phyloP scores from a whole-genome alignment of 2,797 vertebrate genomes.

The Eleutherodactylus coqui region DNA sequence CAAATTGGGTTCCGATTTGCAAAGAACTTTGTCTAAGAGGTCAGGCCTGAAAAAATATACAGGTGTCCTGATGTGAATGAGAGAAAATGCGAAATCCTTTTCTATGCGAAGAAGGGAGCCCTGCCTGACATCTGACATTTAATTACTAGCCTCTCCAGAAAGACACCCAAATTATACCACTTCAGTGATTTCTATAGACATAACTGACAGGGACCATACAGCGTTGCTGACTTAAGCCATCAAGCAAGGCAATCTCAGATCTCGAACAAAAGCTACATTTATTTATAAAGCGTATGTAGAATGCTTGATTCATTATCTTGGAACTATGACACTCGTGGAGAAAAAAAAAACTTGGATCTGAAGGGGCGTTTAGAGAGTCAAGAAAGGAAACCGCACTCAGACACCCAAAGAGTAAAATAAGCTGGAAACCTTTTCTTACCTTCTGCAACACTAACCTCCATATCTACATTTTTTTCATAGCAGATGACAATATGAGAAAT shows the following conservation, averaged over 20 bases:
- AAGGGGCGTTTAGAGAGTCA: too few relatives aligned
- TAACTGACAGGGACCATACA: slow-evolving; percentile 59
- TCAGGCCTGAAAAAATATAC: slow-evolving; percentile 57
- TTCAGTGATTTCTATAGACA: slow-evolving; percentile 63
- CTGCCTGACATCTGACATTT: slow-evolving; percentile 64
- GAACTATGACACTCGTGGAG: slow-evolving; percentile 46
- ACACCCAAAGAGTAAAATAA: background rate
- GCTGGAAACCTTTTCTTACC: background rate
- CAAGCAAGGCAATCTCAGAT: slow-evolving; percentile 48
- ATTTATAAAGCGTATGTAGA: slow-evolving; percentile 35
- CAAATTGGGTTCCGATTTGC: slow-evolving; percentile 60
- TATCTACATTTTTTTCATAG: background rate
- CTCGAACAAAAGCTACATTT: slow-evolving; percentile 54
- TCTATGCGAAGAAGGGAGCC: slow-evolving; percentile 49
- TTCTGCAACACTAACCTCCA: background rate
- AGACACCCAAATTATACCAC: slow-evolving; percentile 64
- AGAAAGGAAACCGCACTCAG: too few relatives aligned
- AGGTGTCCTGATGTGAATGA: slow-evolving; percentile 63
- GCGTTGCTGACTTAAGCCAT: slow-evolving; percentile 48
- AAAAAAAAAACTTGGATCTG: too few relatives aligned
- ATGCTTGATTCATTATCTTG: slow-evolving; percentile 33
- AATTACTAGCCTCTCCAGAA: slow-evolving; percentile 63
- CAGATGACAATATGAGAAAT: background rate
- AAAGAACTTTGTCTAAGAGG: slow-evolving; percentile 60
- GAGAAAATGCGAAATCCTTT: slow-evolving; percentile 64